Percentiles rank a stretch among this genome's conserved stretches.
Evolutionary conservation across 2,113 vertebrate genomes (phyloP).

Genomic region (Tringa solitaria): DNA sequence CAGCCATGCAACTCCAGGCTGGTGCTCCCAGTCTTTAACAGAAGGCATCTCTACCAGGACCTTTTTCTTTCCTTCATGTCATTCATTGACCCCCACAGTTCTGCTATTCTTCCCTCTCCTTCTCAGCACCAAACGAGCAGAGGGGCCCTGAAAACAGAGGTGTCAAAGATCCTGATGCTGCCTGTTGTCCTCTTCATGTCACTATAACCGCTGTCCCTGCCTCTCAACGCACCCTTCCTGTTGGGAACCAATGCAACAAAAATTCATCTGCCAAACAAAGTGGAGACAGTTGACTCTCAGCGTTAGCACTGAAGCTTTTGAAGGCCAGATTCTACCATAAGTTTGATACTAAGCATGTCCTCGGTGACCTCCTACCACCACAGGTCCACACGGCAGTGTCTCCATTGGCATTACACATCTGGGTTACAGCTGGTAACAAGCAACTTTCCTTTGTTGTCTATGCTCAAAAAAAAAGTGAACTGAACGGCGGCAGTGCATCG

Average conservation of each 20-base stretch:
- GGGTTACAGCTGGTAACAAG: too few species aligned
- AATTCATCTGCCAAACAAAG: not conserved
- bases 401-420: not conserved
- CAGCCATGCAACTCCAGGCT: not conserved
- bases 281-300: rapidly evolving
- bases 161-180: not conserved
- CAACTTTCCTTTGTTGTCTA: not conserved
- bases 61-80: not conserved
- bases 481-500: rapidly evolving
- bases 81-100: not conserved
- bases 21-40: not conserved
- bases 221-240: not conserved
- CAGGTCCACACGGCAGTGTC: rapidly evolving
- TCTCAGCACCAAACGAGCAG: not conserved
- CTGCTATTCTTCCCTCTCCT: not conserved
- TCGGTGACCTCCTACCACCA: rapidly evolving
- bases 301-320: not conserved
- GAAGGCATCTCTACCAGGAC: not conserved
- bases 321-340: not conserved
- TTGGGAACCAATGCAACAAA: not conserved
- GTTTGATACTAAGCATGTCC: not conserved
- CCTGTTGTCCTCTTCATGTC: too few species aligned
- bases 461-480: rapidly evolving
- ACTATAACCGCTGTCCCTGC: rapidly evolving
- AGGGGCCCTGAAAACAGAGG: not conserved